phyloP scores from a whole-genome alignment of 2,113 vertebrate species.

The Procapra przewalskii region DNA sequence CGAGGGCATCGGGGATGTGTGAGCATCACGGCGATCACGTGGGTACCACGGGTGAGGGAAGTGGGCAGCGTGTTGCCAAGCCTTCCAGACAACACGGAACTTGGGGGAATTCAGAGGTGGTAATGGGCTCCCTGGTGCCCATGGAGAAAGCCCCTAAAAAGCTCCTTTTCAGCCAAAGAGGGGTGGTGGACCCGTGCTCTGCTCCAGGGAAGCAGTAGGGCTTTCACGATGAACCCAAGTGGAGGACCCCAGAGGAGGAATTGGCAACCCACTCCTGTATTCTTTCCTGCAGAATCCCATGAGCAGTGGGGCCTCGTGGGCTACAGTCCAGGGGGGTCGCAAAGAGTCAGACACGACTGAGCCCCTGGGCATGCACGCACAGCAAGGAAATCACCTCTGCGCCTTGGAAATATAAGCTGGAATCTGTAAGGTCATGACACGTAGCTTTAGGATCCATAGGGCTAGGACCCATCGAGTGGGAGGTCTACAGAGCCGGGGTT shows the following conservation, averaged over 20 bases:
- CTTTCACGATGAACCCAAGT: too few relatives aligned
- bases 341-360: neutral
- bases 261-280: rapidly evolving
- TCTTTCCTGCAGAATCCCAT: neutral
- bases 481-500: rapidly evolving
- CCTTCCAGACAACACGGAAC: rapidly evolving
- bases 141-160: rapidly evolving
- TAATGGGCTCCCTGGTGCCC: rapidly evolving
- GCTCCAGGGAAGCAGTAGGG: rapidly evolving
- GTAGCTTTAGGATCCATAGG: rapidly evolving
- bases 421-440: rapidly evolving
- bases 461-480: rapidly evolving
- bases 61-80: rapidly evolving
- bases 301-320: neutral
- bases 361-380: rapidly evolving
- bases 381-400: too few relatives aligned
- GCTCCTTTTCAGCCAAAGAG: too few relatives aligned
- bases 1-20: rapidly evolving
- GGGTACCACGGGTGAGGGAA: rapidly evolving
- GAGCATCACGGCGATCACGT: rapidly evolving
- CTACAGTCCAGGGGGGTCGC: neutral
- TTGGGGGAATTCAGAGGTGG: rapidly evolving
- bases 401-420: rapidly evolving
- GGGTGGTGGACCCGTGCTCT: rapidly evolving
- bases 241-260: neutral